A percentile compares a stretch with the other conserved stretches of the same genome.
Conservation (phyloP, 1,140 invertebrate genomes). For the Aricia agestis region DNA sequence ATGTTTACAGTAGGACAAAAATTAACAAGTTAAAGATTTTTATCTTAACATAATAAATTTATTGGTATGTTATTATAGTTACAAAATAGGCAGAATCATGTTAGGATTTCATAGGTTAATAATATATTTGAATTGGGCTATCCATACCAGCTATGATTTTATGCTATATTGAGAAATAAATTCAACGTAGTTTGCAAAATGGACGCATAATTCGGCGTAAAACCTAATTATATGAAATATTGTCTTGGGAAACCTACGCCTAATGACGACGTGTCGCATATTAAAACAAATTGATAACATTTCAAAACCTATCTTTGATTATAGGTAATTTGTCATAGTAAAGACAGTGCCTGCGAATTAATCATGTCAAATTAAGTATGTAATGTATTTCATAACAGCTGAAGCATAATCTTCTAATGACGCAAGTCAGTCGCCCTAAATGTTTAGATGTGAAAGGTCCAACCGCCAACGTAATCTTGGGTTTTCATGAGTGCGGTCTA, state of each 20-base stretch:
- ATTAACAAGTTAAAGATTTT: too few species aligned
- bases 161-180: too few species aligned
- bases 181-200: not conserved
- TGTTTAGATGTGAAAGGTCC: conserved; percentile 6
- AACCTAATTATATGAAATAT: not conserved
- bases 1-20: too few species aligned
- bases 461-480: not conserved
- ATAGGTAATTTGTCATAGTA: not conserved
- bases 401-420: not conserved
- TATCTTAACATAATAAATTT: too few species aligned
- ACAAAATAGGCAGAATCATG: too few species aligned
- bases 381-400: not conserved
- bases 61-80: too few species aligned
- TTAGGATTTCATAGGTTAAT: too few species aligned
- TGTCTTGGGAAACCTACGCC: not conserved
- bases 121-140: too few species aligned
- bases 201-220: not conserved
- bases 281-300: not conserved
- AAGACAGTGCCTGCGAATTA: not conserved
- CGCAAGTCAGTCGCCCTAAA: not conserved
- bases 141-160: too few species aligned
- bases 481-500: not conserved
- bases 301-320: not conserved
- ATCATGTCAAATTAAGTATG: not conserved
- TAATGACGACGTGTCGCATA: not conserved